Base-by-base conservation (phyloP, 2,113 vertebrate species). In the Cinclus mexicanus region DNA sequence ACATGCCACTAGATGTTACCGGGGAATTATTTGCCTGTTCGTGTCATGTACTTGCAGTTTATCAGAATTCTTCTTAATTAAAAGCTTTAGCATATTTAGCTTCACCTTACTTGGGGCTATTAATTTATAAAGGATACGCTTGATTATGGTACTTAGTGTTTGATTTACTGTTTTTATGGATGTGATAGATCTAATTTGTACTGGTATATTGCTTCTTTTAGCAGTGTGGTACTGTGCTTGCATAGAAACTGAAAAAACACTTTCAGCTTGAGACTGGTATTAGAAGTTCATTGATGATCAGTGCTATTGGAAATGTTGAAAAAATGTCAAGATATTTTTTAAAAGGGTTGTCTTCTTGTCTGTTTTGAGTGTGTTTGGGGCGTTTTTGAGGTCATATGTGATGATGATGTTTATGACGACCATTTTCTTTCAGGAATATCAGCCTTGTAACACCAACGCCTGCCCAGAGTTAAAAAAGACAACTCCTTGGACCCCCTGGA, bases 401-500 rank as follows among this genome's bases (percentile, higher is more conserved):
- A 29, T 10, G 2, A 22, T 93, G 6, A 80, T 95, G 33, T 35
- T 90, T 26, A 59, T 26, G 31, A 33, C 14, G 21, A 28, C 69
- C 6, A 6, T 49, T 93, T 56, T 71, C 61, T 67, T 57, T 52
- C 94, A 99, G 99, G 99, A 99, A 93, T 99, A 99, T 96, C 99
- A 99, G 95, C 98, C 98, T 3, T 99, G 99, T 93, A 99, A 99
- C 97, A 98, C 98, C 42, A 98, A 98, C 3, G 97, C 98, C 0
- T 99, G 99, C 78, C 99, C 99, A 2, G 99, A 99, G 95, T 94
- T 99, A 83, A 99, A 99, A 96, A 99, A 99, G 98, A 99, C 99
- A 35, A 99, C 99, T 0, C 99, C 99, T 7, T 99, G 99, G 99
- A 99, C 99, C 0, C 99, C 99, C 6, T 99, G 99, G 99, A 99